These are phyloP conservation scores for Agriopis leucophaearia DNA, from an alignment of 2,888 invertebrate species.

Conservation along the genomic window DNA sequence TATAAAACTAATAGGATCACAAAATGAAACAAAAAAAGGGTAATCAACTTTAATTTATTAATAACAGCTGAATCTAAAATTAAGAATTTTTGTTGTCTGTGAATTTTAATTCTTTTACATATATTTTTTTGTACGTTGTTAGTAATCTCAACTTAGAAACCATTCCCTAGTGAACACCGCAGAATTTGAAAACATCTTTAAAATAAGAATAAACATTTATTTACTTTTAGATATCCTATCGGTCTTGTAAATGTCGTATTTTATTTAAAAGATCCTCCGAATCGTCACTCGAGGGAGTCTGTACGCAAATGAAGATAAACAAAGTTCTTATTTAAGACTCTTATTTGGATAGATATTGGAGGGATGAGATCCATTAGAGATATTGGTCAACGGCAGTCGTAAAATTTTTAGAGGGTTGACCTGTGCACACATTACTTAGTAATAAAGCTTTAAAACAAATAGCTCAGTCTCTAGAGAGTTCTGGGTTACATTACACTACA, in stretches of 20 bases:
- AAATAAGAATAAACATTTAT: constrained; percentile 34
- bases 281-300: constrained; percentile 36
- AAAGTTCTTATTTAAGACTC: constrained; percentile 42
- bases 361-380: constrained; percentile 70
- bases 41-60: too few species aligned
- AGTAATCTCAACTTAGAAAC: constrained; percentile 4
- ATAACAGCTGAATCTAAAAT: too few species aligned
- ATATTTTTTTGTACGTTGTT: neutral
- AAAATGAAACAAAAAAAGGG: too few species aligned
- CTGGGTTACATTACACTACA: constrained; percentile 10
- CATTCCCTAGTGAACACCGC: constrained; percentile 28
- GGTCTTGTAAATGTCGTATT: constrained; percentile 35
- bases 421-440: constrained; percentile 86
- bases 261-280: constrained; percentile 35
- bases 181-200: constrained; percentile 27
- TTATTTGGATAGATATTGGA: constrained; percentile 40
- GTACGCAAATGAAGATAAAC: constrained; percentile 39
- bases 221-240: constrained; percentile 36
- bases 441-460: constrained; percentile 87
- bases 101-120: neutral
- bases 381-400: constrained; percentile 76
- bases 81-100: too few species aligned
- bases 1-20: too few species aligned
- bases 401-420: constrained; percentile 84
- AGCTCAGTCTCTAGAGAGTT: constrained; percentile 66